Base-by-base conservation (phyloP, 2,113 vertebrate genomes). In the Sarotherodon lohbergeri region DNA sequence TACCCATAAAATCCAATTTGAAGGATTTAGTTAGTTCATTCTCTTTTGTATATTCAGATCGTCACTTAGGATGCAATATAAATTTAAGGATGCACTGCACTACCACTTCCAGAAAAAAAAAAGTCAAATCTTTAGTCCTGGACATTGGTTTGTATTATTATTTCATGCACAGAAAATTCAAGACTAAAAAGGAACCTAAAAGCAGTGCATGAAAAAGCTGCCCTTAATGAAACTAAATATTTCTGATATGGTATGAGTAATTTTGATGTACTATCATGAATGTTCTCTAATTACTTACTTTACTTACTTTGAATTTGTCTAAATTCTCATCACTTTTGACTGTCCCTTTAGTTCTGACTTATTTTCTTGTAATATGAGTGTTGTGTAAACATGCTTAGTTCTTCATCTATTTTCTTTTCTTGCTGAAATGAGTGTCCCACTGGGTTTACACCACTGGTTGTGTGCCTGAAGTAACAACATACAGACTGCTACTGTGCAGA, bases 11-110 rank as follows among this genome's bases (percentile, higher is more conserved):
- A 73, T 73, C 68, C 39, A 4, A 0, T 46, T 10, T 0, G 22
- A 17, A 0, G 41, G 68, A 46, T 13, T 73, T 86, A 66, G 66
- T 61, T 43, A 80, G 71, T 61, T 4, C 0, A 55, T 82, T 11
- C 41, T 86, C 19, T 84, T 87, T 91, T 87, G 39, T 71, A 80
- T 57, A 55, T n/a, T 34, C 24, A 63, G 34, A 83, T 83, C 61
- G 48, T 91, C 82, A 61, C 34, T 80, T 68, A 55, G 57, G 50
- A 61, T 41, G 54, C 86, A 90, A 82, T 83, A 78, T 84, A 61
- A 91, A 91, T 91, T 48, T 89, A 88, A 82, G 48, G 86, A 83
- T 50, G 81, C 66, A 48, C 81, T 66, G 43, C 55, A 81, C 2
- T 85, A 73, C 71, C 82, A 78, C 82, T 41, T 2, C 2, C 19